A percentile compares a stretch with the other conserved stretches of the same genome.
Evolutionary conservation across 1,140 invertebrate species (phyloP).

Genomic region (Littorina saxatilis): DNA sequence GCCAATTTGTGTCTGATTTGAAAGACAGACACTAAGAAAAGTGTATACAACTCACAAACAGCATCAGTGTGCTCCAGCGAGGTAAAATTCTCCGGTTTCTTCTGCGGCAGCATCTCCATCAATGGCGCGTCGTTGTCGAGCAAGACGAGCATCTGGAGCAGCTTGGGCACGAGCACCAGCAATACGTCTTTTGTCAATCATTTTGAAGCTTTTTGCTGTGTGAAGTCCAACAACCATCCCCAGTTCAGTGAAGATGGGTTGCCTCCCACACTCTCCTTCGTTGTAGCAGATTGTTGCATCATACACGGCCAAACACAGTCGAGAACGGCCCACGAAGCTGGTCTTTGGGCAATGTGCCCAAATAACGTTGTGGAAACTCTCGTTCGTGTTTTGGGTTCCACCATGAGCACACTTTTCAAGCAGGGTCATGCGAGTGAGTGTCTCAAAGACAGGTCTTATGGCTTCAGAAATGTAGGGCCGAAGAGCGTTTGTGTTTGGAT

Average conservation of each 20-base stretch:
- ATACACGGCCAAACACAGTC: constrained; percentile 16
- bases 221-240: neutral
- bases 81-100: too few relatives aligned
- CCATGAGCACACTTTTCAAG: too few relatives aligned
- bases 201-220: neutral
- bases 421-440: neutral
- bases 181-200: neutral
- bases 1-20: too few relatives aligned
- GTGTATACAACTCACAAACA: too few relatives aligned
- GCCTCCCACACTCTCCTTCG: constrained; percentile 12
- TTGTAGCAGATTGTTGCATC: constrained; percentile 32
- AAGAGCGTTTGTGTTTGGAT: constrained; percentile 1
- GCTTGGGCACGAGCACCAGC: neutral
- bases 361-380: constrained; percentile 15
- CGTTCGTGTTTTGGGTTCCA: too few relatives aligned
- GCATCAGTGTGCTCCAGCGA: too few relatives aligned
- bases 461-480: constrained; percentile 10
- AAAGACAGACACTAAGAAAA: too few relatives aligned
- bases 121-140: too few relatives aligned
- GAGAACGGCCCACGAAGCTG: neutral
- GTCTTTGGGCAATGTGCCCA: constrained; percentile 34
- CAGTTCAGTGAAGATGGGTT: neutral
- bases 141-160: too few relatives aligned
- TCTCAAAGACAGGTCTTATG: constrained; percentile 33
- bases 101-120: too few relatives aligned